Conservation (phyloP, 2,113 vertebrate genomes). For the Arvicanthis niloticus region DNA sequence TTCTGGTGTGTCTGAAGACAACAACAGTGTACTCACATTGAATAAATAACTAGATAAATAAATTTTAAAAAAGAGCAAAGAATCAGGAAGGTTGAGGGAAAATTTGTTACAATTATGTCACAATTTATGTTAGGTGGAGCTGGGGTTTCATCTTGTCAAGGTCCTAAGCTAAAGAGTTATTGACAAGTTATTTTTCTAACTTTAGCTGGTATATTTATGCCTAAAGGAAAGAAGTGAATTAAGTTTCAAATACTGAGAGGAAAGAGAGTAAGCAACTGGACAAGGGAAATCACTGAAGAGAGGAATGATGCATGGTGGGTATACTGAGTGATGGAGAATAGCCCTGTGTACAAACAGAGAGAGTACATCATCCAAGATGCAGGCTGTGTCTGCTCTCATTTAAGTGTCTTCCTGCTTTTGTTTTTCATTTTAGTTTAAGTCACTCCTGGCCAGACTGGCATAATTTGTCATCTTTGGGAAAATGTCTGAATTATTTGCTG, state of each 20-base stretch:
- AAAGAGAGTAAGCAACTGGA: background rate
- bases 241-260: background rate
- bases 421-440: background rate
- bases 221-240: background rate
- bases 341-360: background rate
- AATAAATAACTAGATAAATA: too few relatives aligned
- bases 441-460: background rate
- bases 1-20: too few relatives aligned
- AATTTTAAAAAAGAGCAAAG: too few relatives aligned
- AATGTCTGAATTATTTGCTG: background rate
- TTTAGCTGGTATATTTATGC: background rate
- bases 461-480: background rate
- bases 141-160: background rate
- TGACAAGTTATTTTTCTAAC: background rate
- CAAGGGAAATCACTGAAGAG: background rate
- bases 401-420: background rate
- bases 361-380: background rate
- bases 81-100: background rate
- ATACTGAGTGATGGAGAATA: background rate
- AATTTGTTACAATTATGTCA: background rate
- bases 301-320: background rate
- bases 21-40: too few relatives aligned
- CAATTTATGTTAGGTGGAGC: background rate
- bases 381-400: background rate
- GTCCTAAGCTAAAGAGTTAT: background rate